These are phyloP conservation scores for Linnaemya vulpina DNA, from an alignment of 2,888 invertebrate species.

Conservation along the genomic window DNA sequence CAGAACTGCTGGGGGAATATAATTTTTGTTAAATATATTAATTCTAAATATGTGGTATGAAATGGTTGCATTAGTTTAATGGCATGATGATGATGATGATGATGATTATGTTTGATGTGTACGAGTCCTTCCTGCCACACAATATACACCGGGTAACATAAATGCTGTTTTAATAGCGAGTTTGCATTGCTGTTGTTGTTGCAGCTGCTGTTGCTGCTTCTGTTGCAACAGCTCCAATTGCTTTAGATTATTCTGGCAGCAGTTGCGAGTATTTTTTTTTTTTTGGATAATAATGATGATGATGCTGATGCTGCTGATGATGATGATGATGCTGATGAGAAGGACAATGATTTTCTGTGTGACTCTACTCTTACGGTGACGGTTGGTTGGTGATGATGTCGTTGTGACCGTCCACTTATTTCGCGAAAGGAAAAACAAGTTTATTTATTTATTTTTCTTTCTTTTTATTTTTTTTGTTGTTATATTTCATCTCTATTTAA, in stretches of 20 bases:
- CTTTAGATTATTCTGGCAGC: constrained; percentile 2
- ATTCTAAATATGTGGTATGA: constrained; percentile 19
- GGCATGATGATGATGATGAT: constrained; percentile 45
- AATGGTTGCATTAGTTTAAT: constrained; percentile 44
- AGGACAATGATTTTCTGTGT: constrained; percentile 44
- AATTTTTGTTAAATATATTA: background rate
- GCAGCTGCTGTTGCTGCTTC: background rate
- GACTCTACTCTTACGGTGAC: background rate
- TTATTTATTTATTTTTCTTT: constrained; percentile 32
- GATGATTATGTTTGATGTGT: constrained; percentile 29
- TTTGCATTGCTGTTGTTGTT: background rate
- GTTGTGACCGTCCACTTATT: constrained; percentile 31
- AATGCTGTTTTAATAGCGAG: constrained; percentile 16
- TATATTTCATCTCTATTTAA: background rate
- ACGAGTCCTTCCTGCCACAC: constrained; percentile 7
- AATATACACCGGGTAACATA: constrained; percentile 13
- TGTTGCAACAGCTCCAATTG: constrained; percentile 22
- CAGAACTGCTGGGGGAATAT: constrained; percentile 15
- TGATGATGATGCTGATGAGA: constrained; percentile 39
- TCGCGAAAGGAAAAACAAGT: constrained; percentile 57
- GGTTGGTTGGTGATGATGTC: constrained; percentile 4
- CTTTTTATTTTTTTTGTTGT: background rate
- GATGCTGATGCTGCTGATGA: constrained; percentile 45
- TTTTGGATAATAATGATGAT: constrained; percentile 51
- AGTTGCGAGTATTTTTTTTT: too few species aligned